Percentiles rank a stretch among this genome's conserved stretches.
These are phyloP conservation scores for Pituophis catenifer DNA, from an alignment of 2,113 vertebrate genomes.

Conservation along the genomic window DNA sequence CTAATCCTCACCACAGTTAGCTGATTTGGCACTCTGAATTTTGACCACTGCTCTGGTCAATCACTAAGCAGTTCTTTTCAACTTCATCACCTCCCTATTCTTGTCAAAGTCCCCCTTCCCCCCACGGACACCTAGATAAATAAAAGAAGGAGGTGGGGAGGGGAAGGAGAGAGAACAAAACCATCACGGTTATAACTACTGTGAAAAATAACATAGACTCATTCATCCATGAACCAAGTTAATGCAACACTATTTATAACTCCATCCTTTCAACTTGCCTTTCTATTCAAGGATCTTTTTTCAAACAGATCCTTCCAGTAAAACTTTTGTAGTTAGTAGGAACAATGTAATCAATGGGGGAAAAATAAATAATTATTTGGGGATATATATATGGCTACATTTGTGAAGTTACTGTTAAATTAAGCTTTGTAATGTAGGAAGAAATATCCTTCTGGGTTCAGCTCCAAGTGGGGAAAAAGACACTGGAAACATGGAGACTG, in stretches of 20 bases:
- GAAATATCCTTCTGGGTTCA: too few species aligned
- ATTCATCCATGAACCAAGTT: conserved; percentile 25
- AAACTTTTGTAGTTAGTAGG: background rate
- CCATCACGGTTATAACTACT: conserved; percentile 20
- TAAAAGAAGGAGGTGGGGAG: conserved; percentile 35
- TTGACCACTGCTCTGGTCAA: conserved; percentile 68
- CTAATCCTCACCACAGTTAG: conserved; percentile 60
- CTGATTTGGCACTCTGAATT: conserved; percentile 65
- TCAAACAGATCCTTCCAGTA: background rate
- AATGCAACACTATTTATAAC: background rate
- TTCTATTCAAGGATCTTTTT: background rate
- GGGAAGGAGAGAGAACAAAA: conserved; percentile 32
- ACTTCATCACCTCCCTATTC: conserved; percentile 70
- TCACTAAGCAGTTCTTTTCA: conserved; percentile 65
- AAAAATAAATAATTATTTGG: background rate
- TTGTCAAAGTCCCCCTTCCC: conserved; percentile 47
- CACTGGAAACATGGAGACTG: too few species aligned
- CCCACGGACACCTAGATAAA: conserved; percentile 51
- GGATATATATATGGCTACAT: background rate
- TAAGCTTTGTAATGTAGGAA: background rate
- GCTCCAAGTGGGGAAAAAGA: too few species aligned
- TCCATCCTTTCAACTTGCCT: background rate
- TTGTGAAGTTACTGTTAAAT: background rate
- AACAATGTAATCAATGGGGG: background rate
- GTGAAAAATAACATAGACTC: conserved; percentile 40